Conservation (phyloP, 2,888 invertebrate species). For the Coremacera marginata region DNA sequence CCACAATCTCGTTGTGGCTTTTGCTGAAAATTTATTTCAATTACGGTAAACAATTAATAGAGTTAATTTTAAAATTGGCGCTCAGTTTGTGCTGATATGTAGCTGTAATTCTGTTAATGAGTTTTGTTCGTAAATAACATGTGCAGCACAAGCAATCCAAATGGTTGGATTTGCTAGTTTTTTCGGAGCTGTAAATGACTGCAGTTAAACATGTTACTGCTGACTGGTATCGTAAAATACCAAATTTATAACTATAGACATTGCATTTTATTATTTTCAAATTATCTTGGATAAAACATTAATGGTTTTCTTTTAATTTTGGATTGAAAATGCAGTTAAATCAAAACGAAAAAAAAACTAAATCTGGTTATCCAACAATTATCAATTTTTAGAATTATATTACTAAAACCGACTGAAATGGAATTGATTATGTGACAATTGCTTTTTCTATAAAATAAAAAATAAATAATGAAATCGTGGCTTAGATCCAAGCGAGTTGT, state of each 20-base stretch:
- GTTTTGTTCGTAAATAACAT: conserved; percentile 5
- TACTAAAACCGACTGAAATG: no score
- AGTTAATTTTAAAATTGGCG: conserved; percentile 38
- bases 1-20: not conserved
- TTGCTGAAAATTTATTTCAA: conserved; percentile 41
- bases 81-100: conserved; percentile 22
- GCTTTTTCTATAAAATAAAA: no score
- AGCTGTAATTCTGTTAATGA: conserved; percentile 15
- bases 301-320: not conserved
- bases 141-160: not conserved
- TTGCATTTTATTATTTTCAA: conserved; percentile 12
- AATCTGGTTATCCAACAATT: no score
- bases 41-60: conserved; percentile 41
- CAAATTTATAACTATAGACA: not conserved
- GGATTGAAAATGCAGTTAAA: no score
- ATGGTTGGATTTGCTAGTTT: not conserved
- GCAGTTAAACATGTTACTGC: not conserved
- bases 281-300: conserved; percentile 11
- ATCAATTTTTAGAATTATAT: no score
- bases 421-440: no score
- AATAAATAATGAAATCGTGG: no score
- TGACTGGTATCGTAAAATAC: not conserved
- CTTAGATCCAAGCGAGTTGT: no score
- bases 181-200: conserved; percentile 9
- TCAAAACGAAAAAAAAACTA: no score